Evolutionary conservation across 1,140 invertebrate species (phyloP).

Genomic region (Pogonomyrmex californicus): DNA sequence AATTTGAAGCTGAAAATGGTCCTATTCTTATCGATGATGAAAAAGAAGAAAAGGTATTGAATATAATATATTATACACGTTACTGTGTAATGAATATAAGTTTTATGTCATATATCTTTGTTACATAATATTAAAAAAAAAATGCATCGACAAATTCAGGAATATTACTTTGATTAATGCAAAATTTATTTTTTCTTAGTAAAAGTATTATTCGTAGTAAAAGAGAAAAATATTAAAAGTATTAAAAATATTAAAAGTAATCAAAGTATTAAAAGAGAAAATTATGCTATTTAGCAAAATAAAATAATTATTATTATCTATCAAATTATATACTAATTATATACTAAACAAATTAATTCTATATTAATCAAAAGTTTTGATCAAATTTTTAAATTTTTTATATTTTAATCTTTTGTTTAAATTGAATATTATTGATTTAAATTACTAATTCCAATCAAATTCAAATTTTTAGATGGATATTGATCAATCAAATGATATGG

Average conservation of each 20-base stretch:
- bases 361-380: background rate
- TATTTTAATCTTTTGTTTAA: constrained; percentile 35
- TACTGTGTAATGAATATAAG: background rate
- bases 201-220: background rate
- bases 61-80: background rate
- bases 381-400: background rate
- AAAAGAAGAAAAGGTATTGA: constrained; percentile 86
- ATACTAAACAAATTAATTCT: background rate
- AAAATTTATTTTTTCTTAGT: constrained; percentile 37
- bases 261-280: background rate
- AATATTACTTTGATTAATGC: constrained; percentile 2
- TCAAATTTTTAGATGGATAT: constrained; percentile 83
- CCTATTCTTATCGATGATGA: constrained; percentile 88
- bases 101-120: background rate
- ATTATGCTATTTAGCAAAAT: background rate
- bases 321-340: background rate
- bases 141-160: background rate
- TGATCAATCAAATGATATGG: constrained; percentile 81
- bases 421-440: constrained; percentile 9
- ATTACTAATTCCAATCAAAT: constrained; percentile 24
- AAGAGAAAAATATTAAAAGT: background rate
- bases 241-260: background rate
- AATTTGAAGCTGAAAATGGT: constrained; percentile 94
- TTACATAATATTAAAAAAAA: background rate
- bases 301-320: background rate